A percentile compares a stretch with the other conserved stretches of the same genome.
phyloP scores from a whole-genome alignment of 2,888 invertebrate species.

The Dicycla oo region DNA sequence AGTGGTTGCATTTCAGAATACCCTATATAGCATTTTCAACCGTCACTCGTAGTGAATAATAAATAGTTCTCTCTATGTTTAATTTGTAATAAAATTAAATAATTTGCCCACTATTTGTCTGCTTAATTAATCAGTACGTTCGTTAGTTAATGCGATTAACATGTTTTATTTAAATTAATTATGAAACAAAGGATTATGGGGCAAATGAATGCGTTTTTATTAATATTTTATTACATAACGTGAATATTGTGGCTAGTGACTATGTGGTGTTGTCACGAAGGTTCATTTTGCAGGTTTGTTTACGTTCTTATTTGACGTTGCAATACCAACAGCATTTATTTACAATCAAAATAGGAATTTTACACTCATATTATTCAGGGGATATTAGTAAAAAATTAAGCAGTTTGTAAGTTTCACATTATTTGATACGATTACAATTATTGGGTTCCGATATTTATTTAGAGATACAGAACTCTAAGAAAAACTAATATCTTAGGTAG shows the following conservation, averaged over 20 bases:
- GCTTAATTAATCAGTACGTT: slow-evolving; percentile 20
- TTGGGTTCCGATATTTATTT: not conserved
- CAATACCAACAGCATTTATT: not conserved
- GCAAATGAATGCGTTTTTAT: slow-evolving; percentile 16
- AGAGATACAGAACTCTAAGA: not conserved
- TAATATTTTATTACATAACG: slow-evolving; percentile 11
- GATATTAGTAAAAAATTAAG: not conserved
- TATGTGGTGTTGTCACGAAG: slow-evolving; percentile 4
- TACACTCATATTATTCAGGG: not conserved
- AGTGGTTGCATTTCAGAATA: not conserved
- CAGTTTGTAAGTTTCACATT: not conserved
- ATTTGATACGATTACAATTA: not conserved
- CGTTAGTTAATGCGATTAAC: slow-evolving; percentile 32
- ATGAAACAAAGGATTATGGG: slow-evolving; percentile 18
- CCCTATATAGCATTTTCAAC: not conserved
- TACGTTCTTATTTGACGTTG: not conserved
- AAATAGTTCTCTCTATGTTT: slow-evolving; percentile 19
- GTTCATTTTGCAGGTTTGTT: not conserved
- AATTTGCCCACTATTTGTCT: slow-evolving; percentile 2
- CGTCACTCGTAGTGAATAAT: not conserved
- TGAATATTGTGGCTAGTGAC: not conserved
- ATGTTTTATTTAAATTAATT: slow-evolving; percentile 30
- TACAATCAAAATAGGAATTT: not conserved
- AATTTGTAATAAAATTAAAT: slow-evolving; percentile 16
- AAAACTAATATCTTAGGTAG: not conserved